Evolutionary conservation across 1,140 invertebrate genomes (phyloP), one percentile per base, ranked within the genome.

Genomic region (Ostrea denselamellosa): DNA sequence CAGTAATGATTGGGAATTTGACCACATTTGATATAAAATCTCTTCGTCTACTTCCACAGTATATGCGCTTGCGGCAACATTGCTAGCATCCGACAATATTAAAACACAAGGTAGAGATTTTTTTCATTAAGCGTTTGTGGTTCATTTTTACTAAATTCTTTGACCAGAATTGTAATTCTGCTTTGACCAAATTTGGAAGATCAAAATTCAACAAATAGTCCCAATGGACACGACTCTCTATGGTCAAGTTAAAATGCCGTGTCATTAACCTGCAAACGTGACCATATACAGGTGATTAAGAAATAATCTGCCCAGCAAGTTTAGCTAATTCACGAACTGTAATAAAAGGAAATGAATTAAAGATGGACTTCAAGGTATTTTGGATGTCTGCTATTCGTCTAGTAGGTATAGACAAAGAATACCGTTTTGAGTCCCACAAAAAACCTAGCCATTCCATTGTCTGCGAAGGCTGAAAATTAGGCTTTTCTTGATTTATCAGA

Each of bases 271-370:
- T 53, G 8, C 28, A 44, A n/a, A 90, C 12, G 58, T 86, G 84
- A 22, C 89, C 89, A 0, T 88, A 62, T 2, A 90, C 87, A 22
- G 89, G 87, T 19, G 34, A 28, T 82, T 85, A 86, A 17, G 85
- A 90, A 56, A 90, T 88, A 19, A 88, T 77, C 85, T 88, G 87
- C 14, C 86, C 89, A 28, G 83, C 56, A 52, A 83, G 56, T 34
- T 62, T 44, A 17, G 89, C 86, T 25, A 87, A 84, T 14, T 54
- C 22, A 12, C 83, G 2, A 4, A 83, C 86, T 65, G 85, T 83
- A 83, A 85, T 53, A 14, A 19, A 44, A 10, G 44, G 81, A 22
- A 84, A 83, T 7, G 17, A 14, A 8, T 44, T 17, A 28, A 84
- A 22, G 17, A 87, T 71, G 14, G 10, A 51, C 7, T 51, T 34